These are phyloP conservation scores for Caligus rogercresseyi DNA, from an alignment of 1,140 invertebrate species.

Conservation along the genomic window DNA sequence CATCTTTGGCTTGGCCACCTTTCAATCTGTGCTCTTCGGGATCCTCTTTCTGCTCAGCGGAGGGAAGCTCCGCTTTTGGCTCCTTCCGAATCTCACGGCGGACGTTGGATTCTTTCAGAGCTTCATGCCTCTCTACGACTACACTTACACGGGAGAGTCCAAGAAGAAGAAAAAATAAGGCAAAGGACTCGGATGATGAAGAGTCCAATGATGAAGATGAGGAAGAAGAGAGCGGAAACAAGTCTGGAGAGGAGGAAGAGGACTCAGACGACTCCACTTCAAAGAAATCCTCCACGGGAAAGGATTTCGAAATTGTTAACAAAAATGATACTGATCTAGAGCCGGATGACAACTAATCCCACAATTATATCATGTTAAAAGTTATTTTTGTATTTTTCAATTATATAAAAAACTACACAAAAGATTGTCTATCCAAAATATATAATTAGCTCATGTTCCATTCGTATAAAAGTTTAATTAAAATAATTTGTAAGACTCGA, in stretches of 20 bases:
- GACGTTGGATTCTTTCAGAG: slow-evolving; percentile 97
- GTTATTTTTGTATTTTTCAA: too few species aligned
- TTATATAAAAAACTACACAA: too few species aligned
- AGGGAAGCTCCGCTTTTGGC: slow-evolving; percentile 84
- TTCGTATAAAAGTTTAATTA: too few species aligned
- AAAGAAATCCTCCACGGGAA: slow-evolving; percentile 11
- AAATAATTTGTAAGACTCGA: too few species aligned
- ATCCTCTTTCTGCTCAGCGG: slow-evolving; percentile 71
- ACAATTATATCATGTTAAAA: too few species aligned
- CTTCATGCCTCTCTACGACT: slow-evolving; percentile 87
- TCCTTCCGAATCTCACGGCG: slow-evolving; percentile 92
- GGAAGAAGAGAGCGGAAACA: neutral
- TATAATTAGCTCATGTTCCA: too few species aligned
- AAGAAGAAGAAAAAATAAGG: slow-evolving; percentile 14
- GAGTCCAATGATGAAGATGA: slow-evolving; percentile 14
- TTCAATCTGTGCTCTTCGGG: slow-evolving; percentile 78
- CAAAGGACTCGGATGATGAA: slow-evolving; percentile 15
- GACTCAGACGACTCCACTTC: slow-evolving; percentile 13
- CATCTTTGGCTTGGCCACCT: slow-evolving; percentile 68
- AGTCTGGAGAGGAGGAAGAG: neutral
- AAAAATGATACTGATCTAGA: slow-evolving; percentile 14
- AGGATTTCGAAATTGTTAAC: slow-evolving; percentile 17
- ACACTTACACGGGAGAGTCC: slow-evolving; percentile 12
- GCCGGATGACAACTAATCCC: neutral
- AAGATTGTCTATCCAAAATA: too few species aligned